These are phyloP conservation scores for Hephaestus fuliginosus DNA, from an alignment of 2,797 vertebrate genomes.

Conservation along the genomic window DNA sequence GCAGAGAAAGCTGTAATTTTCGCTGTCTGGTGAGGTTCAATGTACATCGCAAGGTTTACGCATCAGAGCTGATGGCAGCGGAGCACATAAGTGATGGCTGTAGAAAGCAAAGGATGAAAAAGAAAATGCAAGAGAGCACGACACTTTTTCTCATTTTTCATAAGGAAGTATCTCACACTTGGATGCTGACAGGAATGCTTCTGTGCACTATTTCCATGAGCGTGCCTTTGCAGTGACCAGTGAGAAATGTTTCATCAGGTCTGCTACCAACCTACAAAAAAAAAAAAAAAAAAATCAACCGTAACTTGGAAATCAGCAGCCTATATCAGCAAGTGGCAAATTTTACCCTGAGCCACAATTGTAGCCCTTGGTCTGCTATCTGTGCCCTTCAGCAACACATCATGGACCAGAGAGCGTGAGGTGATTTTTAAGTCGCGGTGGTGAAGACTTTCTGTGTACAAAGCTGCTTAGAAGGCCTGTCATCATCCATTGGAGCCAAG, in stretches of 20 bases:
- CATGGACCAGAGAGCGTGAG: conserved; percentile 20
- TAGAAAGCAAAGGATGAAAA: background rate
- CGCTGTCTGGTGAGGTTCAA: conserved; percentile 10
- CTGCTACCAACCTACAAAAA: background rate
- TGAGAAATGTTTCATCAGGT: background rate
- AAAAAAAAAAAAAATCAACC: conserved; percentile 11
- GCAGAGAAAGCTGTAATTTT: conserved; percentile 26
- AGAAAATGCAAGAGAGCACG: conserved; percentile 6
- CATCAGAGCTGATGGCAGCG: background rate
- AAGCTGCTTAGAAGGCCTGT: conserved; percentile 40
- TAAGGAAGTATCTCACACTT: background rate
- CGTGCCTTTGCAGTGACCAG: background rate
- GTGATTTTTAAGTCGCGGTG: conserved; percentile 26
- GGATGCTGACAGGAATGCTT: background rate
- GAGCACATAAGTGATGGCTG: background rate
- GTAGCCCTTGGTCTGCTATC: conserved; percentile 27
- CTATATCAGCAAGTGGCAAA: conserved; percentile 23
- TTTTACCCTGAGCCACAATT: conserved; percentile 33
- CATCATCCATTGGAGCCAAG: conserved; percentile 36
- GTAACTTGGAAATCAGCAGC: conserved; percentile 35
- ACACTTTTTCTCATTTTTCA: conserved; percentile 4
- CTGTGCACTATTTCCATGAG: background rate
- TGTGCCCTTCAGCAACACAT: conserved; percentile 45
- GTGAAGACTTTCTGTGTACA: conserved; percentile 24
- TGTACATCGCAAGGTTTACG: conserved; percentile 2